These are phyloP conservation scores for Drosophila borealis DNA, from an alignment of 2,888 invertebrate genomes.

Conservation along the genomic window DNA sequence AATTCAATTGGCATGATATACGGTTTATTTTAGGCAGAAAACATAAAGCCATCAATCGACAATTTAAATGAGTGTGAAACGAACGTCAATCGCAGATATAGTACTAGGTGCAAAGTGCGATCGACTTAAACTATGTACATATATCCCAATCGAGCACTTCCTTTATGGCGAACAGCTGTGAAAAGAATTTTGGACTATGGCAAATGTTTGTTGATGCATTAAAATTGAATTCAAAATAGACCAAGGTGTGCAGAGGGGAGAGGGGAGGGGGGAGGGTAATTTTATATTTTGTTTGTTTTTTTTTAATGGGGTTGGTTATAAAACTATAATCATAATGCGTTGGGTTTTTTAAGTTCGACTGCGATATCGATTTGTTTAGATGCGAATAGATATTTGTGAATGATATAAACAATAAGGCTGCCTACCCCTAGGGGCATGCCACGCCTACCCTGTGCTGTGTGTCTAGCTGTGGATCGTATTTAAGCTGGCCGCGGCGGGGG, in stretches of 20 bases:
- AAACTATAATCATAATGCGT: conserved; percentile 25
- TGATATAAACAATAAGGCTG: conserved; percentile 21
- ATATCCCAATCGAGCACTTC: conserved; percentile 65
- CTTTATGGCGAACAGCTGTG: conserved; percentile 70
- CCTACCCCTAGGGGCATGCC: conserved; percentile 64
- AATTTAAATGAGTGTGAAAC: conserved; percentile 31
- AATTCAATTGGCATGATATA: conserved; percentile 51
- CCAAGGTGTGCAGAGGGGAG: conserved; percentile 17
- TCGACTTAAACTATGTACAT: conserved; percentile 32
- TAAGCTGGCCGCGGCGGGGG: conserved; percentile 61
- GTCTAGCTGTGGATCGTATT: conserved; percentile 81
- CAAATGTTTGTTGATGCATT: conserved; percentile 61
- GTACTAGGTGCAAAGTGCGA: conserved; percentile 45
- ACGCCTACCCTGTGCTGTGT: conserved; percentile 83
- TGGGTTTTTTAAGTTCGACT: conserved; percentile 24
- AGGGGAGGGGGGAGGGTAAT: not conserved
- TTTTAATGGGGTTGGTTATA: conserved; percentile 39
- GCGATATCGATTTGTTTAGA: conserved; percentile 57
- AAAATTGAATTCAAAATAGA: conserved; percentile 55
- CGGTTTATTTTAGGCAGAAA: conserved; percentile 60
- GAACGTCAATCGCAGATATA: conserved; percentile 22
- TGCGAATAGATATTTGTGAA: conserved; percentile 7
- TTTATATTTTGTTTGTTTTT: conserved; percentile 38
- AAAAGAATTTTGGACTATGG: conserved; percentile 35
- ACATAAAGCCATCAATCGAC: conserved; percentile 66